A percentile compares a stretch with the other conserved stretches of the same genome.
Conservation (phyloP, 1,140 invertebrate species). For the Drosophila carrolli region DNA sequence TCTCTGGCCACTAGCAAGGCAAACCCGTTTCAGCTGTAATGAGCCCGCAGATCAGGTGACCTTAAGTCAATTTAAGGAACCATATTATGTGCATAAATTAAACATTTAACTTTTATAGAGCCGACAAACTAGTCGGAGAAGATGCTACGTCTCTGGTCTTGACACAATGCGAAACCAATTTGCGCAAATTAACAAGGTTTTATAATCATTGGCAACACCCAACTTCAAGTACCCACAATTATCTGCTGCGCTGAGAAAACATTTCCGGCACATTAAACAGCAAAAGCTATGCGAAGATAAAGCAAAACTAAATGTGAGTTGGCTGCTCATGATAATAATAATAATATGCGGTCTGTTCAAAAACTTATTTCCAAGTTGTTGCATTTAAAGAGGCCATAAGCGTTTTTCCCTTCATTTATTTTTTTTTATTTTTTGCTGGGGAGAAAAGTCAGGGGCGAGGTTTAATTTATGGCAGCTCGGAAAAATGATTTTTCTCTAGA, state of each 20-base stretch:
- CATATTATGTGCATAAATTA: conserved; percentile 31
- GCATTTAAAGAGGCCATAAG: conserved; percentile 44
- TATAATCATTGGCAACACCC: conserved; percentile 33
- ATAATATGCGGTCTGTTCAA: conserved; percentile 41
- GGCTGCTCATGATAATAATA: conserved; percentile 9
- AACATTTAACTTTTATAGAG: conserved; percentile 7
- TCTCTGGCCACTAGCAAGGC: background rate
- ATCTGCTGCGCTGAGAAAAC: conserved; percentile 30
- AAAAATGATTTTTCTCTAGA: conserved; percentile 37
- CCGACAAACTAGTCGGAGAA: conserved; percentile 29
- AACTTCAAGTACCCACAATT: conserved; percentile 49
- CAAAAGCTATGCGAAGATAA: conserved; percentile 33
- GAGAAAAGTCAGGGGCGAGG: conserved; percentile 43
- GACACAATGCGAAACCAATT: conserved; percentile 39
- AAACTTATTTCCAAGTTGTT: conserved; percentile 46
- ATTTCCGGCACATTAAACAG: conserved; percentile 71
- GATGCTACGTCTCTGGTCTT: background rate
- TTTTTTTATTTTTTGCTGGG: background rate
- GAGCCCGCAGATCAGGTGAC: conserved; percentile 13
- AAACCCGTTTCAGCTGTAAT: conserved; percentile 41
- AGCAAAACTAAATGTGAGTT: conserved; percentile 10
- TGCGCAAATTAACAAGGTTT: conserved; percentile 39
- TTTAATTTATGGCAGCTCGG: conserved; percentile 34
- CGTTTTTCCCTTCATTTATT: conserved; percentile 30
- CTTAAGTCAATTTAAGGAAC: conserved; percentile 36